A percentile compares a stretch with the other conserved stretches of the same genome.
Conservation (phyloP, 2,113 vertebrate species). For the Marcusenius ussheri region DNA sequence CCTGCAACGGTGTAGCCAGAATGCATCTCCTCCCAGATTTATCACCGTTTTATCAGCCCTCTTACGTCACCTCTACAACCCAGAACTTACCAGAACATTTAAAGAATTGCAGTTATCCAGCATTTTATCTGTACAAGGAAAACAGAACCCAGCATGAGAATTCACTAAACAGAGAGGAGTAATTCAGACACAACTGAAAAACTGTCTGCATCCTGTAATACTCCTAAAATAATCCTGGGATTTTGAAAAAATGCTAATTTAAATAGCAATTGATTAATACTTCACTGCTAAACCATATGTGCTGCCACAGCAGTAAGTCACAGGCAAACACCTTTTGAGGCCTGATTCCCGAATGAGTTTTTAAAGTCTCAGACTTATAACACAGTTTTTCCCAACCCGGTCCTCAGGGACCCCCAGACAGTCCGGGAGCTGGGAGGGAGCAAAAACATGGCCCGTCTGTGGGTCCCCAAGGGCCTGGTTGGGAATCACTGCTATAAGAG, state of each 20-base stretch:
- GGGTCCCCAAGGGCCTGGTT: neutral
- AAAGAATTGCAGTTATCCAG: conserved; percentile 77
- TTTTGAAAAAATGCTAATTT: neutral
- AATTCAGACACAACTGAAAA: neutral
- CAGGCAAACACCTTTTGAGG: neutral
- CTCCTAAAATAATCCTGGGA: neutral
- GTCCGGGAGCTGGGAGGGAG: neutral
- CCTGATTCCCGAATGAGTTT: neutral
- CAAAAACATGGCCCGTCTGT: neutral
- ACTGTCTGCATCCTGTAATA: neutral
- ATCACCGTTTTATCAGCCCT: neutral
- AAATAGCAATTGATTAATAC: neutral
- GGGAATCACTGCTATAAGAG: neutral
- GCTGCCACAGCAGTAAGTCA: neutral
- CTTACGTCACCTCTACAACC: neutral
- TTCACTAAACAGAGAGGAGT: neutral
- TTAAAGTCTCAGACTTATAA: neutral
- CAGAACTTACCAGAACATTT: conserved; percentile 70
- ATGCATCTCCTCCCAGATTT: neutral
- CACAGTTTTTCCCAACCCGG: neutral
- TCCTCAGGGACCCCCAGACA: neutral
- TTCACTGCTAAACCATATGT: neutral
- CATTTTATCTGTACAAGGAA: conserved; percentile 72
- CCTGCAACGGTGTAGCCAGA: neutral
- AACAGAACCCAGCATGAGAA: neutral